Percentiles rank a stretch among this genome's conserved stretches.
Conservation (phyloP, 1,140 invertebrate species). For the Contarinia nasturtii region DNA sequence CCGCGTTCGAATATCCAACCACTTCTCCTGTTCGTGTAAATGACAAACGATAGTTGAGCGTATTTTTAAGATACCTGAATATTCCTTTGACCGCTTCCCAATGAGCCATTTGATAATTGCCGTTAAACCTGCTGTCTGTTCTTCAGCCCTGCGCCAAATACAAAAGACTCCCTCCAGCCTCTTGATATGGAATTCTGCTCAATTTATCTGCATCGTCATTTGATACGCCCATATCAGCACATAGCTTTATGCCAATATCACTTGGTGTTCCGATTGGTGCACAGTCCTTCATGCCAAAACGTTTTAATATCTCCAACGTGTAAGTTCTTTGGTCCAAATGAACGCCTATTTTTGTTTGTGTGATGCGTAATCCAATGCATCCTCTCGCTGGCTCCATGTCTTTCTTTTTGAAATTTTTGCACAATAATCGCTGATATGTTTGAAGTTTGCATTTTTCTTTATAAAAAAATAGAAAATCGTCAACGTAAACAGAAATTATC, state of each 20-base stretch:
- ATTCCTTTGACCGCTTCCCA: slow-evolving; percentile 7
- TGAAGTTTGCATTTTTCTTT: slow-evolving; percentile 7
- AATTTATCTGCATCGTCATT: too few relatives aligned
- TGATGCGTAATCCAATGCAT: slow-evolving; percentile 18
- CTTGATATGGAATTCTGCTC: slow-evolving; percentile 13
- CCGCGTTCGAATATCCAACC: slow-evolving; percentile 17
- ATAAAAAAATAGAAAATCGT: slow-evolving; percentile 14
- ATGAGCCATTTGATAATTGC: slow-evolving; percentile 7
- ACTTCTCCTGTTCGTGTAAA: background rate
- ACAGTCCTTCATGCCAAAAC: slow-evolving; percentile 12
- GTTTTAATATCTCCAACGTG: slow-evolving; percentile 10
- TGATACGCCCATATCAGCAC: background rate
- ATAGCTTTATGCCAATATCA: background rate
- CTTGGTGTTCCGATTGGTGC: slow-evolving; percentile 11
- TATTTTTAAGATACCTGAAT: slow-evolving; percentile 13
- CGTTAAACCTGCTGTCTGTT: slow-evolving; percentile 16
- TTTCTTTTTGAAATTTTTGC: slow-evolving; percentile 11
- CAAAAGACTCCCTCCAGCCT: slow-evolving; percentile 17
- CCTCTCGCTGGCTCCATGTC: slow-evolving; percentile 8
- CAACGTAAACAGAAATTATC: slow-evolving; percentile 14
- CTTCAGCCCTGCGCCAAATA: slow-evolving; percentile 15
- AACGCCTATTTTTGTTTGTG: slow-evolving; percentile 8
- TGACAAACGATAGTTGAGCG: slow-evolving; percentile 5
- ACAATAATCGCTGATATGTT: slow-evolving; percentile 8
- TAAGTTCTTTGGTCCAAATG: slow-evolving; percentile 16